phyloP scores from a whole-genome alignment of 2,113 vertebrate species.

The Cyphomyrus discorhynchus region DNA sequence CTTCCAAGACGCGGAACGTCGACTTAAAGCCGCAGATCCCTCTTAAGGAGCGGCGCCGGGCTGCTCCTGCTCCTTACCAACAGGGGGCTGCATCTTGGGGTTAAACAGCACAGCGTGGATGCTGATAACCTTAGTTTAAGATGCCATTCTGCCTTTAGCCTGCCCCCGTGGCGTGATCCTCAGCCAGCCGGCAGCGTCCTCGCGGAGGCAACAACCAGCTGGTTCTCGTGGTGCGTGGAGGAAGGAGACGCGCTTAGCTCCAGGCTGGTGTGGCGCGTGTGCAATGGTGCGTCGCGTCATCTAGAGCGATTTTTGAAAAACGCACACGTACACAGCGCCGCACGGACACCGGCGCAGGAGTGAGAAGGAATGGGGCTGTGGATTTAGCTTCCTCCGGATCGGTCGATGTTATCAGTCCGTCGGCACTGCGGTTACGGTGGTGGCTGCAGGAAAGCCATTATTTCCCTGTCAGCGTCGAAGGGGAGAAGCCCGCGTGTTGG shows the following conservation, averaged over 20 bases:
- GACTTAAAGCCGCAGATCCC: conserved; percentile 44
- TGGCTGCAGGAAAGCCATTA: not conserved
- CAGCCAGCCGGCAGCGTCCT: not conserved
- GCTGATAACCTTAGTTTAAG: not conserved
- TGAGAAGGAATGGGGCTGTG: conserved; percentile 24
- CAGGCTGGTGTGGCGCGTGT: not conserved
- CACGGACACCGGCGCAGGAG: not conserved
- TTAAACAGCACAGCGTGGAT: conserved; percentile 12
- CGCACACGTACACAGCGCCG: not conserved
- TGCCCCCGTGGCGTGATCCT: not conserved
- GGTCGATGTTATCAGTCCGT: conserved; percentile 39
- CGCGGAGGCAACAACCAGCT: not conserved
- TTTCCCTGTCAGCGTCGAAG: conserved; percentile 25
- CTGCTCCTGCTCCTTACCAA: conserved; percentile 11
- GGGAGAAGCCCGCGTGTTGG: not conserved
- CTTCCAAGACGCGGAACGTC: conserved; percentile 37
- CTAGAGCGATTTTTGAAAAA: conserved; percentile 21
- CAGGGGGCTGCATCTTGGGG: conserved; percentile 17
- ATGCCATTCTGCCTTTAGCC: not conserved
- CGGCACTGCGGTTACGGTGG: conserved; percentile 7
- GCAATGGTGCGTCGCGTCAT: conserved; percentile 14
- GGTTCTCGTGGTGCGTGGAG: not conserved
- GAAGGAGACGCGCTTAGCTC: conserved; percentile 26
- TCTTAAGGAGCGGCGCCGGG: not conserved
- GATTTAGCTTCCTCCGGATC: conserved; percentile 29